These are phyloP conservation scores for Eira barbara DNA, from an alignment of 2,113 vertebrate species.

Conservation along the genomic window DNA sequence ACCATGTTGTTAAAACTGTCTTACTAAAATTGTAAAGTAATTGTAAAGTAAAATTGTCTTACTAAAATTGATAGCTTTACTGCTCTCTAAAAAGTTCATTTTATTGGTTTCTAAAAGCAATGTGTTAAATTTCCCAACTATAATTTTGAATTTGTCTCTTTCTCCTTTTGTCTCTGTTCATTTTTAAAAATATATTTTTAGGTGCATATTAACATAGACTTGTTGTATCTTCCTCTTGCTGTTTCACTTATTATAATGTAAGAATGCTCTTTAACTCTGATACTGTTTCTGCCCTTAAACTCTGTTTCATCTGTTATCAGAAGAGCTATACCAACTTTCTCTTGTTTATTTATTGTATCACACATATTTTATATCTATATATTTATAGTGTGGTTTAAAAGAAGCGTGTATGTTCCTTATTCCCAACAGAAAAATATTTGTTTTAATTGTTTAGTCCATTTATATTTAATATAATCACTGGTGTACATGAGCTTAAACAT, in stretches of 20 bases:
- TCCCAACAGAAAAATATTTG: background rate
- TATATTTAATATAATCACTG: background rate
- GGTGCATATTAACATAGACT: background rate
- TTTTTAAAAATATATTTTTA: background rate
- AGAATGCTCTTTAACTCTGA: background rate
- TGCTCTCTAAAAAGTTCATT: background rate
- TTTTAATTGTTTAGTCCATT: background rate
- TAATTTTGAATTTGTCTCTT: background rate
- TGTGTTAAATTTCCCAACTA: background rate
- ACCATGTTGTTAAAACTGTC: background rate
- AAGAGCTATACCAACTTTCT: background rate
- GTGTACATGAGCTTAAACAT: background rate
- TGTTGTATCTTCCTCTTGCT: background rate
- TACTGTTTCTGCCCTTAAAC: background rate
- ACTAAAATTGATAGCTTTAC: background rate
- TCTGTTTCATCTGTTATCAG: background rate
- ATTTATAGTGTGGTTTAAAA: background rate
- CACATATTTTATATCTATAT: background rate
- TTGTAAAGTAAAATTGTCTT: no score
- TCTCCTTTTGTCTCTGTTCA: background rate
- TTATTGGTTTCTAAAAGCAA: background rate
- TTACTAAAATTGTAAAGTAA: background rate
- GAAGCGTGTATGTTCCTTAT: background rate
- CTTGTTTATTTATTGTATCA: background rate
- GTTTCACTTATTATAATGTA: background rate